Evolutionary conservation across 2,797 vertebrate species (phyloP), one percentile per base, ranked within the genome.

Genomic region (Scarus forsteni): DNA sequence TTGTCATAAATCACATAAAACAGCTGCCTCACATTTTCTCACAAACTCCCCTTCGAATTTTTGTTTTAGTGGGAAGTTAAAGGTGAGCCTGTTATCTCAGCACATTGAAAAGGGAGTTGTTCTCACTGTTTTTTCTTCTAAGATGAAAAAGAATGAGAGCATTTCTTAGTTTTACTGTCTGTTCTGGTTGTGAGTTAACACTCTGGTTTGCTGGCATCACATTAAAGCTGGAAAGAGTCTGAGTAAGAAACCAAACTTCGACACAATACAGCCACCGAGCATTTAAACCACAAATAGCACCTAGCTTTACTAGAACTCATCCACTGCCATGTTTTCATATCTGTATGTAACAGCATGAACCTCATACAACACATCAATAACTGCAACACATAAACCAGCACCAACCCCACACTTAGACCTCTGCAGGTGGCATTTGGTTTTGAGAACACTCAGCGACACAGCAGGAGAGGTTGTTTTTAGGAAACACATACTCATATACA

Each of bases 1-100:
- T 3, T 49, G 42, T 71, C 73, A 71, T 91, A 73, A 90, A 91
- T 91, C 79, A 86, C 7, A 42, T 16, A 58, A 68, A 77, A 38
- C 63, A 75, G 65, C 66, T 71, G 73, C 34, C 51, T 66, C 60
- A 48, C 44, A 55, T 6, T 60, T 36, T 14, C 36, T 60, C 53
- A 15, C 13, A 8, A 15, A 8, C n/a, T 35, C 49, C 68, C 46
- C 27, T 53, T 10, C 10, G 15, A 59, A 15, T 13, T 35, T n/a
- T 46, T 51, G 38, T 12, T 1, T 15, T 57, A 42, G 14, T 39
- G 83, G 46, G 16, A 76, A n/a, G 34, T 58, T 67, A 39, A 70
- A 72, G 54, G 57, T 80, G 76, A 64, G 63, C 58, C 57, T 49
- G 59, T 45, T 35, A 64, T 67, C 66, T 66, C 49, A 55, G 45